These are phyloP conservation scores for Hylaea fasciaria DNA, from an alignment of 2,888 invertebrate species.

Conservation along the genomic window DNA sequence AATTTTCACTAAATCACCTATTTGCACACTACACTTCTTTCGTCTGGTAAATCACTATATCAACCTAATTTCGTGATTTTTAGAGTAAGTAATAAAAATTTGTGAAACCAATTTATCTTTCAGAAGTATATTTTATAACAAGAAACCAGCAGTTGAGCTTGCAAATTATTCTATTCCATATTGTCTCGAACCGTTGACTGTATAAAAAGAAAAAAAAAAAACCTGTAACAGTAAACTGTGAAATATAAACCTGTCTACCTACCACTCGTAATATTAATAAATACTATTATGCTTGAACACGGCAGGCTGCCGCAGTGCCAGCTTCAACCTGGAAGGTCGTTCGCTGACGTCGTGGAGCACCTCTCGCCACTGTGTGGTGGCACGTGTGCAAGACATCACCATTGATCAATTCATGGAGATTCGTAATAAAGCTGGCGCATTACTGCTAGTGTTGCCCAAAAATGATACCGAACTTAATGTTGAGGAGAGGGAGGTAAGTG, in stretches of 20 bases:
- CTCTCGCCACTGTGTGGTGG: conserved; percentile 94
- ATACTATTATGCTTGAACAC: background rate
- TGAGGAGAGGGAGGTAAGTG: conserved; percentile 89
- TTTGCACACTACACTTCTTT: too few relatives aligned
- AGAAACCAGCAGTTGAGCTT: too few relatives aligned
- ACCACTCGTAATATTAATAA: background rate
- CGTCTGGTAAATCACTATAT: too few relatives aligned
- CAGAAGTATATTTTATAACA: too few relatives aligned
- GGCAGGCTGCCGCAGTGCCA: conserved; percentile 93
- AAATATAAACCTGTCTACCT: too few relatives aligned
- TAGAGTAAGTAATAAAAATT: too few relatives aligned
- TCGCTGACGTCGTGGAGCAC: conserved; percentile 93
- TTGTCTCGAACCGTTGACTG: too few relatives aligned
- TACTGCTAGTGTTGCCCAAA: conserved; percentile 93
- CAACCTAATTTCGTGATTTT: too few relatives aligned
- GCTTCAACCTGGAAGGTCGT: conserved; percentile 95
- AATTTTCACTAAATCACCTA: background rate
- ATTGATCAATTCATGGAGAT: conserved; percentile 91
- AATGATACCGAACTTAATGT: conserved; percentile 86
- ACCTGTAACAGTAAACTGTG: too few relatives aligned
- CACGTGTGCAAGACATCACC: conserved; percentile 91
- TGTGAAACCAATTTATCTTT: too few relatives aligned
- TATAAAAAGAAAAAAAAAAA: too few relatives aligned
- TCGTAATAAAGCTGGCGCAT: conserved; percentile 91
- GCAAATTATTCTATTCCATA: too few relatives aligned